Base-by-base conservation (phyloP, 2,113 vertebrate species). In the Choloepus hoffmanni region DNA sequence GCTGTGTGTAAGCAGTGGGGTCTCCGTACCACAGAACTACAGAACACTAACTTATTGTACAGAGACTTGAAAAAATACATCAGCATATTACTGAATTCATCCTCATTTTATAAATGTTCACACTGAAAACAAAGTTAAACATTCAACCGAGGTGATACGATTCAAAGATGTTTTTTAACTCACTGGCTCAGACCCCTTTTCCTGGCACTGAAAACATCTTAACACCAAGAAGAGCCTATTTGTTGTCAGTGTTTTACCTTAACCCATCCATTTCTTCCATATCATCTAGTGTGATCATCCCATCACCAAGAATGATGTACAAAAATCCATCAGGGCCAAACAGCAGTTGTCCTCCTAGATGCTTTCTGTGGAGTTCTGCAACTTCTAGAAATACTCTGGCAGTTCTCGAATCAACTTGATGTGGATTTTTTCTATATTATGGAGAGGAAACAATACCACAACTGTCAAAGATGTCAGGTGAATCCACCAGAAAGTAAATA, bases 241-340 rank as follows among this genome's bases (percentile, higher is more conserved):
- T 55, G 62, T 0, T 63, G 68, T 24, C 84, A 85, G 74, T 19
- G 92, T 95, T 87, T 98, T 98, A 99, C 99, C 99, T 99, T 96
- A 99, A 98, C 72, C 99, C 99, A 36, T 99, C 99, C 99, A 99
- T 99, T 96, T 99, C 99, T 96, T 99, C 99, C 99, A 99, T 99
- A 96, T 99, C 99, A 76, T 99, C 99, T 95, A 99, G 97, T 2
- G 99, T 99, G 98, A 99, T 99, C 99, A 99, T 99, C 83, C 99
- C 99, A 73, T 99, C 99, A 55, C 99, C 99, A 16, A 99, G 99
- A 83, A 99, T 98, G 97, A 99, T 98, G 97, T 99, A 99, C 58
- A 99, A 97, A 97, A 99, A 99, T 55, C 99, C 99, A 74, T 99
- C 99, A 3, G 99, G 99, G 28, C 99, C 99, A 90, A 99, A 99